A percentile compares a stretch with the other conserved stretches of the same genome.
These are phyloP conservation scores for Electrona antarctica DNA, from an alignment of 2,113 vertebrate genomes.

Conservation along the genomic window DNA sequence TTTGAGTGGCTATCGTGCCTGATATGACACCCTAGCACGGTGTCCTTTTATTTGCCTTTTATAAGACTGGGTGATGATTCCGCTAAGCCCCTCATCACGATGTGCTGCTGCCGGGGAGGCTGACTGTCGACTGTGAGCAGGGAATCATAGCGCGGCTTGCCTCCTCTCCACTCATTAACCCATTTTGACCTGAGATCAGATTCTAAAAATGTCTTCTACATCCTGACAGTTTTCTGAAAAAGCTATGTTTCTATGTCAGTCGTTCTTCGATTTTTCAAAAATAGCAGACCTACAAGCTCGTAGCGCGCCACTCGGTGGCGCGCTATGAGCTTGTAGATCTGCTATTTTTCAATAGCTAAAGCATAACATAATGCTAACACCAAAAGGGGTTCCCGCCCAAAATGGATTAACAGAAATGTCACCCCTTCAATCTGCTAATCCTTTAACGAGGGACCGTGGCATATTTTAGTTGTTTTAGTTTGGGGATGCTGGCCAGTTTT, in stretches of 20 bases:
- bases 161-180: conserved; percentile 15
- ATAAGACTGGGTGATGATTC: conserved; percentile 16
- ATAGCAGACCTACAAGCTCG: no score
- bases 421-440: conserved; percentile 32
- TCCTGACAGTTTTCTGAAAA: no score
- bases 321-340: no score
- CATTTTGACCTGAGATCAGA: no score
- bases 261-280: no score
- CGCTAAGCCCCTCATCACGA: conserved; percentile 12
- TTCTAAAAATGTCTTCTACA: no score
- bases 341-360: no score
- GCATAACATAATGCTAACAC: no score
- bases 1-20: neutral
- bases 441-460: neutral
- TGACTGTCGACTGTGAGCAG: neutral
- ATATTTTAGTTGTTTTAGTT: conserved; percentile 5
- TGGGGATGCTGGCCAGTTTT: neutral
- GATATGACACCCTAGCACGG: neutral
- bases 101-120: neutral
- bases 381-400: no score
- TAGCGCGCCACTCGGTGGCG: no score
- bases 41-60: conserved; percentile 1
- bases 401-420: conserved; percentile 35
- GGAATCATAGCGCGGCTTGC: neutral
- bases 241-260: no score